Evolutionary conservation across 2,888 invertebrate species (phyloP), one percentile per base, ranked within the genome.

Genomic region (Tipula vernalis): DNA sequence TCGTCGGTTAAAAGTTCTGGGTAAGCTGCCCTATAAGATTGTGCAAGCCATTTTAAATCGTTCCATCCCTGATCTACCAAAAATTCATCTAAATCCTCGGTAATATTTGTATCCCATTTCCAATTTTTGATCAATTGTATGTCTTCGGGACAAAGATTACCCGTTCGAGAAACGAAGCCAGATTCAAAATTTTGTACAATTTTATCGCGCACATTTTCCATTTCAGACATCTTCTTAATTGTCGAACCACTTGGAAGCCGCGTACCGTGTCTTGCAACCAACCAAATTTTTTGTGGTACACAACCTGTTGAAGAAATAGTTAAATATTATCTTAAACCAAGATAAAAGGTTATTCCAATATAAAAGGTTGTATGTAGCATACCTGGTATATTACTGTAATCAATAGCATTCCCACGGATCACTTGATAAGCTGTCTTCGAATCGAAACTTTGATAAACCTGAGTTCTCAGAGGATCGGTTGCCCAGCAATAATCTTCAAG

Each of bases 381-480:
- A 86, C 86, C 51, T 15, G 86, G 57, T 8, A 86, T 15, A 57
- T 36, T 86, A 57, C 42, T 28, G 6, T 57, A 51, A 2, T 36
- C n/a, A 15, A n/a, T 57, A 6, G 57, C 51, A 36, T 86, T 12
- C 2, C 86, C 93, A 88, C 93, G 94, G 15, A 94, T 93, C 88
- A 95, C 94, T 89, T 95, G 93, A 90, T 97, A 97, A 0, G 96
- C 94, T 0, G 96, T 96, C 91, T 96, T 96, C 5, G 95, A 94
- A 10, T 93, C 95, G 90, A 95, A 95, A 86, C 94, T 92, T 39
- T 89, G 89, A 2, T 90, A 71, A 71, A 71, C 90, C 88, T 92
- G 92, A 39, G 87, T 87, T 2, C 90, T 89, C 36, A 90, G 90
- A 10, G 87, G 87, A 86, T 92, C 92, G 87, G 85, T 42, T n/a